A percentile compares a stretch with the other conserved stretches of the same genome.
Evolutionary conservation across 1,140 invertebrate species (phyloP).

Genomic region (Ridgeia piscesae): DNA sequence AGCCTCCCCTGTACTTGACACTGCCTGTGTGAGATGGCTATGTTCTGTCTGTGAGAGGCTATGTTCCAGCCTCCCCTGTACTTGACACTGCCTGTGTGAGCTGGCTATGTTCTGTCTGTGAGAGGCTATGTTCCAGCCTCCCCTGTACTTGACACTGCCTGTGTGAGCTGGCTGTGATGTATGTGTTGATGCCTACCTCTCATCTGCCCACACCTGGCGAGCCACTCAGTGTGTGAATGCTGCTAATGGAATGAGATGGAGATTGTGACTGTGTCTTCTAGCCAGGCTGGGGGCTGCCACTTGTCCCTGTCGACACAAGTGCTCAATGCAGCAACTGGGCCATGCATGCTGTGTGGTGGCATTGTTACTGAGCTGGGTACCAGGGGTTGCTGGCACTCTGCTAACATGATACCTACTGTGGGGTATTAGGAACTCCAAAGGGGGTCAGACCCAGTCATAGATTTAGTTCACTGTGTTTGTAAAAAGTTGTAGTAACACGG

Average conservation of each 20-base stretch:
- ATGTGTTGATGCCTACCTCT: background rate
- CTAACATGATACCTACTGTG: background rate
- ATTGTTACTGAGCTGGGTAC: background rate
- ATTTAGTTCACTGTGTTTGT: no score
- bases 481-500: no score
- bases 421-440: no score
- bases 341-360: background rate
- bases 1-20: no score
- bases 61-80: background rate
- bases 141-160: background rate
- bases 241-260: background rate
- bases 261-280: background rate
- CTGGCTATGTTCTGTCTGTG: no score
- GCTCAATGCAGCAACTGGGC: background rate
- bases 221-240: background rate
- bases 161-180: background rate
- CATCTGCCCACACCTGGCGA: background rate
- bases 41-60: no score
- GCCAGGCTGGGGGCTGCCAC: background rate
- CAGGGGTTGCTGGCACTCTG: background rate
- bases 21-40: no score
- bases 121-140: background rate
- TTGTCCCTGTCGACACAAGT: background rate
- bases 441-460: no score
- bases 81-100: no score